Evolutionary conservation across 2,113 vertebrate genomes (phyloP).

Genomic region (Toxotes jaculatrix): DNA sequence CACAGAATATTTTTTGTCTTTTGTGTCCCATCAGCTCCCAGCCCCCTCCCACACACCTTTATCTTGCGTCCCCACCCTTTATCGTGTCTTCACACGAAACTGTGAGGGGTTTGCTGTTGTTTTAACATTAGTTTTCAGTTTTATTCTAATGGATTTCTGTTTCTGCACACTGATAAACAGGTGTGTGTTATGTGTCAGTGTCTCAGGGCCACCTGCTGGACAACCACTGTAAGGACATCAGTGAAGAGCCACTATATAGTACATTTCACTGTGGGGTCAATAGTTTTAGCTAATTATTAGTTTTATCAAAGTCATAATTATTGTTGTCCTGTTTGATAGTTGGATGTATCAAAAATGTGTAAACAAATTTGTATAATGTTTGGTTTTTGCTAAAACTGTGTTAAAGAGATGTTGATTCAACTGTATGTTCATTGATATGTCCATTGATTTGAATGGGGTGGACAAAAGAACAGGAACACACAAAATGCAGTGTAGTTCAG

Average conservation of each 20-base stretch:
- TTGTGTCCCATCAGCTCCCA: neutral
- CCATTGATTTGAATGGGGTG: too few species aligned
- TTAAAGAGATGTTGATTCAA: too few species aligned
- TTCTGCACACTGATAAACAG: too few species aligned
- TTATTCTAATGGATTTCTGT: neutral
- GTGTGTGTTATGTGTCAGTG: neutral
- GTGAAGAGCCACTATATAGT: neutral
- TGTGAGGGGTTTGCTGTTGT: neutral
- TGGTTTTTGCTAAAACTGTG: too few species aligned
- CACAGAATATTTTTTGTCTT: neutral
- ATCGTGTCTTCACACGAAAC: neutral
- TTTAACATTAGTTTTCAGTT: neutral
- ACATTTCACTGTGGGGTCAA: neutral
- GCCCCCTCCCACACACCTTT: neutral
- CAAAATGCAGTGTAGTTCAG: too few species aligned
- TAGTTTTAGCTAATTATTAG: neutral
- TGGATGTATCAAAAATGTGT: neutral
- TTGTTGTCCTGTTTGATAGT: neutral
- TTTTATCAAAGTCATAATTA: too few species aligned
- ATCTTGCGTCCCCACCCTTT: neutral
- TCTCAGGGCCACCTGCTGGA: constrained; percentile 58
- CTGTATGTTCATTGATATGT: too few species aligned
- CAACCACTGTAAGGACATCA: neutral
- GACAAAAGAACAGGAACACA: too few species aligned
- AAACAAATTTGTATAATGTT: too few species aligned